phyloP scores from a whole-genome alignment of 2,113 vertebrate genomes.

The Nettapus auritus region DNA sequence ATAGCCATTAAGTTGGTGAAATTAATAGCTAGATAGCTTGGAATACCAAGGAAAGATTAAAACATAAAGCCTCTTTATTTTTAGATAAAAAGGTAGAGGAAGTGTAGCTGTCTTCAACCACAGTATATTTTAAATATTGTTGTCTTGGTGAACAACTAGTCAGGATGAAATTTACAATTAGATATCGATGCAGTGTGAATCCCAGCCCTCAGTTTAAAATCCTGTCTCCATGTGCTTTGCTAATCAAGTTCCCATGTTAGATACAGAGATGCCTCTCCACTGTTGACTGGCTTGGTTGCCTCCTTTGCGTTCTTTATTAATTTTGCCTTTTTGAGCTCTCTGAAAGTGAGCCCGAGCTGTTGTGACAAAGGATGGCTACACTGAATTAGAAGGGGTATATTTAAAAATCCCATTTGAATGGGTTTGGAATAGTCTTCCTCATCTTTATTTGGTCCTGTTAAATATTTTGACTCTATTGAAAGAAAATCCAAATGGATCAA shows the following conservation, averaged over 20 bases:
- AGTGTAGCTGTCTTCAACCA: neutral
- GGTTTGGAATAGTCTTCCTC: slow-evolving; percentile 40
- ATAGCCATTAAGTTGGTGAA: neutral
- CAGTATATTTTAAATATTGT: neutral
- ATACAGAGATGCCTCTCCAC: neutral
- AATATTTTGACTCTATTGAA: slow-evolving; percentile 61
- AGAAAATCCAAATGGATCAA: neutral
- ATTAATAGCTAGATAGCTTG: neutral
- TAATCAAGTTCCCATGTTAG: slow-evolving; percentile 21
- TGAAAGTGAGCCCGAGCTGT: slow-evolving; percentile 42
- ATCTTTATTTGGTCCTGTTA: slow-evolving; percentile 57
- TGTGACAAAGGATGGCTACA: slow-evolving; percentile 57
- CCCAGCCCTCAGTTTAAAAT: slow-evolving; percentile 15
- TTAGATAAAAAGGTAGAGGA: neutral
- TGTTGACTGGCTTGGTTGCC: slow-evolving; percentile 39
- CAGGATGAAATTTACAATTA: neutral
- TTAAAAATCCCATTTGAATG: slow-evolving; percentile 60
- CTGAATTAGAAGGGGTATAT: slow-evolving; percentile 39
- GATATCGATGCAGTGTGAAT: neutral
- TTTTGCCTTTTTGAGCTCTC: slow-evolving; percentile 58
- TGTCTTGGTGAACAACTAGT: neutral
- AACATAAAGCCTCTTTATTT: neutral
- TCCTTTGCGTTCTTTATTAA: slow-evolving; percentile 40
- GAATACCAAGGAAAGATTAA: neutral
- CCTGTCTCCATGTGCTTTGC: neutral